These are phyloP conservation scores for Tachycineta bicolor DNA, from an alignment of 2,113 vertebrate species.

Conservation along the genomic window DNA sequence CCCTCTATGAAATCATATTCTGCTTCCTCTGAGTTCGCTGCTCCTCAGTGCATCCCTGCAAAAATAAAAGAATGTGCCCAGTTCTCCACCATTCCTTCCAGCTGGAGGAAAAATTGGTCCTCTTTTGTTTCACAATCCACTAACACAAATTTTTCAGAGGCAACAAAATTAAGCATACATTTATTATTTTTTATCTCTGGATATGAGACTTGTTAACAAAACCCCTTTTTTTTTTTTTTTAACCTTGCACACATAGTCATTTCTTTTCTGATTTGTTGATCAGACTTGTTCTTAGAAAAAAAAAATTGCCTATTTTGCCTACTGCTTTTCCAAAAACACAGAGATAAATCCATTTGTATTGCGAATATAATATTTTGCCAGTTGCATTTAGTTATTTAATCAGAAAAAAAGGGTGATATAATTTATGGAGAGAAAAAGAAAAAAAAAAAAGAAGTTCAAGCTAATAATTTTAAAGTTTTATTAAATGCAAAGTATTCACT, in stretches of 20 bases:
- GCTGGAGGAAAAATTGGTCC: not conserved
- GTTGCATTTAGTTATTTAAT: not conserved
- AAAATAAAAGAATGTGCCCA: not conserved
- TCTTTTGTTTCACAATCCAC: not conserved
- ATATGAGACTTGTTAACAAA: not conserved
- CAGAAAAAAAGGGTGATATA: not conserved
- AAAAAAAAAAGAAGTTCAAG: not conserved
- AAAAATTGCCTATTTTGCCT: not conserved
- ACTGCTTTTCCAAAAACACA: not conserved
- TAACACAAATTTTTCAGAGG: not conserved
- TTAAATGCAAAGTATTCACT: not conserved
- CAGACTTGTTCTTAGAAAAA: not conserved
- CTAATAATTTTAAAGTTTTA: not conserved
- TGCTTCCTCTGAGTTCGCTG: not conserved
- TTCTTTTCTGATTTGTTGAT: not conserved
- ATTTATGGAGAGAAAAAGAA: rapidly evolving
- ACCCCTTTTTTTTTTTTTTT: not conserved
- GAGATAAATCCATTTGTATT: not conserved
- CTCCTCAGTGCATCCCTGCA: not conserved
- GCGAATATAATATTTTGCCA: not conserved
- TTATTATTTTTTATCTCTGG: not conserved
- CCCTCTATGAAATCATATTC: not conserved
- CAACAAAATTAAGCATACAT: not conserved
- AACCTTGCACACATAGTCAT: not conserved
- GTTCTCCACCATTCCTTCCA: not conserved